Conservation (phyloP, 92 coral and sea anemone species). For the Zoanthus solanderi region DNA sequence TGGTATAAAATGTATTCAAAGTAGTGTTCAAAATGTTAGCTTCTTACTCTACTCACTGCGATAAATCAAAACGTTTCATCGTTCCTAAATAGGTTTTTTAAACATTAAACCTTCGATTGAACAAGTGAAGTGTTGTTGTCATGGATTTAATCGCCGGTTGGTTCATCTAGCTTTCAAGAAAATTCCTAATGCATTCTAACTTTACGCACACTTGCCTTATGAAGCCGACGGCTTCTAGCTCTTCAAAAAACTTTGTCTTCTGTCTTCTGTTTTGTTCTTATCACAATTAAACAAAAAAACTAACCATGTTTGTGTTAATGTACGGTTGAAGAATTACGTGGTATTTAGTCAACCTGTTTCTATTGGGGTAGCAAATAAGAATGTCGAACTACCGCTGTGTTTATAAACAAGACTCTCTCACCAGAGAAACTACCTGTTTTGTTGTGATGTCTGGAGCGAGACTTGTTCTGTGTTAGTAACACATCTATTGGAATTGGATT, state of each 20-base stretch:
- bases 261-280: not conserved
- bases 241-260: conserved; percentile 18
- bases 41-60: too few species aligned
- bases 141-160: not conserved
- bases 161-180: not conserved
- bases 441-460: conserved; percentile 31
- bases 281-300: conserved; percentile 3
- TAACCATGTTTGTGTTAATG: conserved; percentile 27
- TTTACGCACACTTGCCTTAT: conserved; percentile 2
- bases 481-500: too few species aligned
- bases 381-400: conserved; percentile 19
- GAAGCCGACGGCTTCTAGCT: conserved; percentile 38
- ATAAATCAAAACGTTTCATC: too few species aligned
- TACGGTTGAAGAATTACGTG: conserved; percentile 37
- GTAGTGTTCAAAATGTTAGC: too few species aligned
- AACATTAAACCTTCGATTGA: too few species aligned
- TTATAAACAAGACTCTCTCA: conserved; percentile 31
- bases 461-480: not conserved
- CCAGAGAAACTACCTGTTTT: conserved; percentile 41
- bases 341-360: conserved; percentile 42
- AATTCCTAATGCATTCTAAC: not conserved
- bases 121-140: not conserved
- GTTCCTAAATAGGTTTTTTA: too few species aligned
- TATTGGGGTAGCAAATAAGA: conserved; percentile 9
- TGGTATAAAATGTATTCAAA: too few species aligned